These are phyloP conservation scores for Typhlichthys subterraneus DNA, from an alignment of 2,797 vertebrate species.

Conservation along the genomic window DNA sequence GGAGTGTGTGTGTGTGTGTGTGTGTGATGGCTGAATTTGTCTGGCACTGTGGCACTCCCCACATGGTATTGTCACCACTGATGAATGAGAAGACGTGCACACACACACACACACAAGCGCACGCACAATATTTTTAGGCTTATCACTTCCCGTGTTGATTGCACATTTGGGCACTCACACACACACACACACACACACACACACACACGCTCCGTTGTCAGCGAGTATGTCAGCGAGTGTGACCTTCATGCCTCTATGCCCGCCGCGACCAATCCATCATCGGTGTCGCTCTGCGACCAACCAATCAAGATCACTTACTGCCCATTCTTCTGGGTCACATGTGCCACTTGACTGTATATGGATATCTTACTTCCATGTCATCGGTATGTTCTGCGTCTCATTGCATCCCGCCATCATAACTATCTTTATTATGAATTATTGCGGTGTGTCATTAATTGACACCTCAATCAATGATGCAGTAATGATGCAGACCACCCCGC, in stretches of 20 bases:
- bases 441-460: no score
- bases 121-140: conserved; percentile 61
- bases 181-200: background rate
- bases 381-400: conserved; percentile 12
- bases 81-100: conserved; percentile 64
- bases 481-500: no score
- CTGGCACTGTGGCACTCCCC: conserved; percentile 67
- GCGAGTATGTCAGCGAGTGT: conserved; percentile 58
- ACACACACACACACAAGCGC: conserved; percentile 9
- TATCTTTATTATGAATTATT: no score
- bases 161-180: conserved; percentile 35
- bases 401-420: no score
- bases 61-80: conserved; percentile 73
- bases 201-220: conserved; percentile 15
- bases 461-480: no score
- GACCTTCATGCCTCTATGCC: conserved; percentile 71
- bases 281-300: conserved; percentile 55
- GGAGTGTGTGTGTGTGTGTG: conserved; percentile 43
- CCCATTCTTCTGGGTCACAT: conserved; percentile 42
- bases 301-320: conserved; percentile 72
- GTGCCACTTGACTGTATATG: conserved; percentile 42
- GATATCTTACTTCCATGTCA: conserved; percentile 36
- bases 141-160: conserved; percentile 62
- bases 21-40: conserved; percentile 61
- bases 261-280: conserved; percentile 70